Percentiles rank a stretch among this genome's conserved stretches.
These are phyloP conservation scores for Congeria kusceri DNA, from an alignment of 2,888 invertebrate species.

Conservation along the genomic window DNA sequence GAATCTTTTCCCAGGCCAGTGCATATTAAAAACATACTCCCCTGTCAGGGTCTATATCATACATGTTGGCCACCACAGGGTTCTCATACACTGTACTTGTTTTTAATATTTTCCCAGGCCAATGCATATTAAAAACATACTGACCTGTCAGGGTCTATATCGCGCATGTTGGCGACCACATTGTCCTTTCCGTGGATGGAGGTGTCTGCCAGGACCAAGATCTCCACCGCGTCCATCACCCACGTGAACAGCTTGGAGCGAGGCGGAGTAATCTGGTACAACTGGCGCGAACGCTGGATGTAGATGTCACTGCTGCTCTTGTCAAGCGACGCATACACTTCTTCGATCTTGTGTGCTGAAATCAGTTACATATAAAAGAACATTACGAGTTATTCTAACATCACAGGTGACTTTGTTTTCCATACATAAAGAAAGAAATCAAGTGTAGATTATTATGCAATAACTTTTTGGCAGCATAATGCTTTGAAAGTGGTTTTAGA, in stretches of 20 bases:
- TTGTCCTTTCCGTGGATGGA: conserved; percentile 93
- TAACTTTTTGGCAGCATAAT: too few species aligned
- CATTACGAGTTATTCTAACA: too few species aligned
- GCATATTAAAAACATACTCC: too few species aligned
- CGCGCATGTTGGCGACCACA: conserved; percentile 90
- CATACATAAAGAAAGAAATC: too few species aligned
- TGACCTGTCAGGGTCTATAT: conserved; percentile 93
- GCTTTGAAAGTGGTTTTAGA: too few species aligned
- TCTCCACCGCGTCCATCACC: conserved; percentile 91
- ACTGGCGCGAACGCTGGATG: conserved; percentile 94
- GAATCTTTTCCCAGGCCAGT: too few species aligned
- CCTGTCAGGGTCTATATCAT: conserved; percentile 93
- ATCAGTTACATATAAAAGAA: too few species aligned
- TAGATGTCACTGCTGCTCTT: conserved; percentile 98
- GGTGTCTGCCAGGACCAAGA: conserved; percentile 94
- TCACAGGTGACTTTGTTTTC: too few species aligned
- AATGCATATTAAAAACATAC: neutral
- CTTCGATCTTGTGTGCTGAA: conserved; percentile 88
- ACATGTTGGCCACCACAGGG: conserved; percentile 90
- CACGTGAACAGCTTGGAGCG: conserved; percentile 93
- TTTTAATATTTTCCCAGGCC: too few species aligned
- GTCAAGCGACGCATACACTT: conserved; percentile 93
- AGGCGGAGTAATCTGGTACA: conserved; percentile 89
- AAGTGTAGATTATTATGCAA: too few species aligned
- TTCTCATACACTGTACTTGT: too few species aligned